Evolutionary conservation across 2,888 invertebrate genomes (phyloP).

Genomic region (Hirtodrosophila histrioides): DNA sequence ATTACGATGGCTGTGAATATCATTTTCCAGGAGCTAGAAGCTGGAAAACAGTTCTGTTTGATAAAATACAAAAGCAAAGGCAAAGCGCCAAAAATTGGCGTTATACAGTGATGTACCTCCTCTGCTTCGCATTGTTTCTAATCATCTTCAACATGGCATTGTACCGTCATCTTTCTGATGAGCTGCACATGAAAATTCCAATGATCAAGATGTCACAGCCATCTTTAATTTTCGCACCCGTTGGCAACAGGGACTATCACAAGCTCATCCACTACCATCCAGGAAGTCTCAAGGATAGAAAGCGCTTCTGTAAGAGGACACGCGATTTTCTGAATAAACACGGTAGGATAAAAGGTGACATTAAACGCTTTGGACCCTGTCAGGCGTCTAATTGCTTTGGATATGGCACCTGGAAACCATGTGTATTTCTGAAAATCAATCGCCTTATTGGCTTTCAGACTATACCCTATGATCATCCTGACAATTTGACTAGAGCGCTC

Average conservation of each 20-base stretch:
- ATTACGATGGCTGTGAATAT: slow-evolving; percentile 43
- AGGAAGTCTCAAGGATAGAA: neutral
- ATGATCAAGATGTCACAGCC: slow-evolving; percentile 33
- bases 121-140: slow-evolving; percentile 1
- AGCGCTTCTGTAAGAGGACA: neutral
- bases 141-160: slow-evolving; percentile 5
- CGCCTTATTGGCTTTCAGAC: slow-evolving; percentile 55
- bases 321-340: slow-evolving; percentile 24
- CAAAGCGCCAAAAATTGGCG: slow-evolving; percentile 21
- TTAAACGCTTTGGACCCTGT: slow-evolving; percentile 49
- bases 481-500: slow-evolving; percentile 9
- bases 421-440: slow-evolving; percentile 63
- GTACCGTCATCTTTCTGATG: slow-evolving; percentile 23
- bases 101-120: neutral
- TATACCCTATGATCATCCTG: slow-evolving; percentile 8
- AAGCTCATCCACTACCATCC: slow-evolving; percentile 35
- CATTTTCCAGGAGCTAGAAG: slow-evolving; percentile 48
- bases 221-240: slow-evolving; percentile 34
- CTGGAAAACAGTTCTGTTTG: slow-evolving; percentile 17
- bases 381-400: slow-evolving; percentile 32
- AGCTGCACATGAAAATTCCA: slow-evolving; percentile 5
- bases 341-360: neutral
- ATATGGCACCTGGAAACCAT: slow-evolving; percentile 42
- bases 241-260: neutral
- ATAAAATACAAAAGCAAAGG: slow-evolving; percentile 10